Evolutionary conservation across 2,113 vertebrate genomes (phyloP).

Genomic region (Symphodus melops): DNA sequence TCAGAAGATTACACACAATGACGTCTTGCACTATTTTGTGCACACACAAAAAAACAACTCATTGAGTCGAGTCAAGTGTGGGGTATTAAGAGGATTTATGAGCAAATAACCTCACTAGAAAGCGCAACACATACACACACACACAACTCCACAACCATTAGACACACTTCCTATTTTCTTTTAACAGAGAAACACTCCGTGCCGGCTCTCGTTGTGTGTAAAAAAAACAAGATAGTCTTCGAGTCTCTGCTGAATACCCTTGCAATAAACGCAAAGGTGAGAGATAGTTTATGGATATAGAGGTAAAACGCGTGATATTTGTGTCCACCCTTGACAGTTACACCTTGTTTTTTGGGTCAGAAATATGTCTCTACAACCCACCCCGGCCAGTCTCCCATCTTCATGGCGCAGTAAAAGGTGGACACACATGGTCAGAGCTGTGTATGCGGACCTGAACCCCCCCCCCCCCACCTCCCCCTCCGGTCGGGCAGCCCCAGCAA

Average conservation of each 20-base stretch:
- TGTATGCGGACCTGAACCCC: constrained; percentile 53
- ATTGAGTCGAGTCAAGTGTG: constrained; percentile 45
- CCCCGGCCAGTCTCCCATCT: constrained; percentile 60
- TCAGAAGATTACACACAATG: constrained; percentile 49
- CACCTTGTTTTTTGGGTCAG: constrained; percentile 34
- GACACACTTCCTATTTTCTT: constrained; percentile 66
- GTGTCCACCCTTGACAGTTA: constrained; percentile 40
- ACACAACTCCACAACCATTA: too few relatives aligned
- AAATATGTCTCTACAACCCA: constrained; percentile 49
- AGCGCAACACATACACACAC: constrained; percentile 18
- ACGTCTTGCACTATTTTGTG: constrained; percentile 44
- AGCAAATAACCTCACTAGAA: constrained; percentile 35
- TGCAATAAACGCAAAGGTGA: constrained; percentile 25
- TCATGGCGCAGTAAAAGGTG: constrained; percentile 78
- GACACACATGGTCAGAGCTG: constrained; percentile 74
- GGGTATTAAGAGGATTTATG: constrained; percentile 25
- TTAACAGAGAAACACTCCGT: constrained; percentile 15
- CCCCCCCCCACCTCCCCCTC: not conserved
- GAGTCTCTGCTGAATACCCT: constrained; percentile 12
- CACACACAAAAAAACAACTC: constrained; percentile 40
- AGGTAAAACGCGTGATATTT: constrained; percentile 3
- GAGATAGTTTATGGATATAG: not conserved
- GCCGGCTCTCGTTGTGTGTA: constrained; percentile 18
- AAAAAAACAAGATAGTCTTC: constrained; percentile 26
- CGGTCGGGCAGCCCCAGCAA: not conserved